Conservation (phyloP, 2,888 invertebrate species). For the Stegana nigrithorax region DNA sequence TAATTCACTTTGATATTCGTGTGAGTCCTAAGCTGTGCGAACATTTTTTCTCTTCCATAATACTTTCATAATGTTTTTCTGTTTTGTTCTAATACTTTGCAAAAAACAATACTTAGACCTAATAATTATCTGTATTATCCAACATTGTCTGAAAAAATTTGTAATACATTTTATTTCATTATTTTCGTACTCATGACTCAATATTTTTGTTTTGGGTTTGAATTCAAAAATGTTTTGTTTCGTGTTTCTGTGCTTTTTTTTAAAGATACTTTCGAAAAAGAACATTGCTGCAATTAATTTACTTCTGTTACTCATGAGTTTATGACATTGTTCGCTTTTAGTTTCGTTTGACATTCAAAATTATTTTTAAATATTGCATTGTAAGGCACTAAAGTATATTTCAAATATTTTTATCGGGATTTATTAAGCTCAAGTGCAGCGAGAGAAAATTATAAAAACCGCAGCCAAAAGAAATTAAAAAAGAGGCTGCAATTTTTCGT, state of each 20-base stretch:
- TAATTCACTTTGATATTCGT: constrained; percentile 25
- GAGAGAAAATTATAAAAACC: constrained; percentile 20
- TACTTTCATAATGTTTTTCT: neutral
- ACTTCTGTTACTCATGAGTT: constrained; percentile 1
- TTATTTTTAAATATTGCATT: neutral
- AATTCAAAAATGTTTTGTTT: too few species aligned
- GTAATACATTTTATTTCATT: neutral
- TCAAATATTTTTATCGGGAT: constrained; percentile 13
- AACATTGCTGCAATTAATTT: neutral
- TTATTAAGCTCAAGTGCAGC: constrained; percentile 36
- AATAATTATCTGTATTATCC: neutral
- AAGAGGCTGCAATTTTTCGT: constrained; percentile 10
- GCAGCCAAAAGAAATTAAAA: too few species aligned
- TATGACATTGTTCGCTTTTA: constrained; percentile 42
- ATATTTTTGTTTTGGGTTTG: constrained; percentile 24
- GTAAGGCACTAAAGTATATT: constrained; percentile 5
- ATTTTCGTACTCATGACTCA: constrained; percentile 41
- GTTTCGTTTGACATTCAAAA: constrained; percentile 36
- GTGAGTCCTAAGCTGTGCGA: constrained; percentile 13
- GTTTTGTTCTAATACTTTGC: neutral
- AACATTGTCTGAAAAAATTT: constrained; percentile 9
- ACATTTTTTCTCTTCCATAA: neutral
- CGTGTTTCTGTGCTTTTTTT: neutral
- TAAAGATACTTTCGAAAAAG: neutral
- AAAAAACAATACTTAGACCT: constrained; percentile 7